phyloP scores from a whole-genome alignment of 53 echinoderm and acorn worm species.

The Arbacia lixula region DNA sequence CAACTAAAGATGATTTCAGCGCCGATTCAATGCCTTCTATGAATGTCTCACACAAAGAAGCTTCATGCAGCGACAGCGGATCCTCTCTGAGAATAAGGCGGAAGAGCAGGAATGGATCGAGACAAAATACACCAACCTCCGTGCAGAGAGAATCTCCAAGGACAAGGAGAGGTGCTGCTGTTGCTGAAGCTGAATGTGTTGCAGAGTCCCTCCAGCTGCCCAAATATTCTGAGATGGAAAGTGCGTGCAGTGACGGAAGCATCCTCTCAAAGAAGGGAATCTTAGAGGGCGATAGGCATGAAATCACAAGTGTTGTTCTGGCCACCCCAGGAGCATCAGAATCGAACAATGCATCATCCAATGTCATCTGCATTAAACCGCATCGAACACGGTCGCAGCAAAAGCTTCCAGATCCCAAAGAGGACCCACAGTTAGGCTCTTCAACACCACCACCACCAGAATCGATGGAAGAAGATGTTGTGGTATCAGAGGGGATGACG shows the following conservation, averaged over 20 bases:
- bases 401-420: neutral
- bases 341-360: neutral
- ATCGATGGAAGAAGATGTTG: neutral
- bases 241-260: too few species aligned
- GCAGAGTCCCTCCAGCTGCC: too few species aligned
- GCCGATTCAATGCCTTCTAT: too few species aligned
- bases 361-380: neutral
- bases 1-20: too few species aligned
- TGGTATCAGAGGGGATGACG: neutral
- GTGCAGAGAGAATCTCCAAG: too few species aligned
- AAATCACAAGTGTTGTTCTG: conserved; percentile 4
- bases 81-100: conserved; percentile 14
- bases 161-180: too few species aligned
- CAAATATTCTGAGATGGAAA: too few species aligned
- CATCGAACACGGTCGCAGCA: too few species aligned
- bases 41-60: too few species aligned
- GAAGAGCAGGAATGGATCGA: conserved; percentile 15
- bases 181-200: too few species aligned
- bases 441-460: neutral
- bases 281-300: neutral
- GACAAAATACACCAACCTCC: too few species aligned
- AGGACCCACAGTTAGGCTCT: neutral
- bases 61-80: too few species aligned
- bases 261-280: conserved; percentile 5
- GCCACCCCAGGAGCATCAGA: conserved; percentile 46